Percentiles rank a stretch among this genome's conserved stretches.
phyloP scores from a whole-genome alignment of 2,113 vertebrate genomes.

The Erythrocebus patas region DNA sequence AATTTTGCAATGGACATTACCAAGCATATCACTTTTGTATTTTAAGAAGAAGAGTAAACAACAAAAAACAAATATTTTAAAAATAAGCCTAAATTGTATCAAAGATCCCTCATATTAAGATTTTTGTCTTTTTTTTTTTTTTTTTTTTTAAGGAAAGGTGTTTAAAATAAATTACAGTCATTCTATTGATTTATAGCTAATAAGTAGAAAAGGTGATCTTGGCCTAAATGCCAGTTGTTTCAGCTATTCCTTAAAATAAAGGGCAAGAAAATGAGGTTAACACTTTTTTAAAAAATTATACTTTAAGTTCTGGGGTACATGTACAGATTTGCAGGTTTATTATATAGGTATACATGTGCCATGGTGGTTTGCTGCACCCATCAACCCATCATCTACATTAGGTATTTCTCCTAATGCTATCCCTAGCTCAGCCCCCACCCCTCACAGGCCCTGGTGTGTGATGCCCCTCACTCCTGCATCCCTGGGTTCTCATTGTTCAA shows the following conservation, averaged over 20 bases:
- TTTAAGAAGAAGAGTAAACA: constrained; percentile 41
- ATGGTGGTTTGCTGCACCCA: too few relatives aligned
- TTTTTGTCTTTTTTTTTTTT: too few relatives aligned
- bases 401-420: too few relatives aligned
- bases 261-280: not conserved
- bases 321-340: too few relatives aligned
- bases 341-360: too few relatives aligned
- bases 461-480: too few relatives aligned
- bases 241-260: not conserved
- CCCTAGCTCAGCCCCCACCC: too few relatives aligned
- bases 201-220: constrained; percentile 53
- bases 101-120: not conserved
- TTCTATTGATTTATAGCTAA: constrained; percentile 34
- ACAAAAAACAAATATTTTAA: not conserved
- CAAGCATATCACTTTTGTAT: constrained; percentile 54
- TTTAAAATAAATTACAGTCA: not conserved
- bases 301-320: too few relatives aligned
- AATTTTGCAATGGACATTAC: constrained; percentile 43
- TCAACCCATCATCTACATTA: too few relatives aligned
- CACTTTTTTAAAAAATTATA: not conserved
- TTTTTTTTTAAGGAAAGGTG: not conserved
- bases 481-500: too few relatives aligned
- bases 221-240: constrained; percentile 21
- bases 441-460: too few relatives aligned
- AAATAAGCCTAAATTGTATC: not conserved